These are phyloP conservation scores for Patiria pectinifera DNA, from an alignment of 53 echinoderm and acorn worm species.

Conservation along the genomic window DNA sequence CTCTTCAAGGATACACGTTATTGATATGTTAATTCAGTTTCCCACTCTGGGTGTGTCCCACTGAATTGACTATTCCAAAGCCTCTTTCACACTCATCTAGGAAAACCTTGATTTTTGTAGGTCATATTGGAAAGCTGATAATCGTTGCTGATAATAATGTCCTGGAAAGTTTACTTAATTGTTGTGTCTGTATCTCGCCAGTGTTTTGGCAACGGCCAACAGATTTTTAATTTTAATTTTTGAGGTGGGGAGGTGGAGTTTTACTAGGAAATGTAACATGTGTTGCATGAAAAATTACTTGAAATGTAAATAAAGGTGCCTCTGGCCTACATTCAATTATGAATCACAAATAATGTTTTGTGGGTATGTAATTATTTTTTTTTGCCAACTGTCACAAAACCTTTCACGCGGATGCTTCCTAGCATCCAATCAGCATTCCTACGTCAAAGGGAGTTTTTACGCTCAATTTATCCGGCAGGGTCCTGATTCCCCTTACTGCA, in stretches of 20 bases:
- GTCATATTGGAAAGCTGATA: no score
- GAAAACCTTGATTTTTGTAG: not conserved
- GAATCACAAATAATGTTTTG: not conserved
- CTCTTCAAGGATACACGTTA: no score
- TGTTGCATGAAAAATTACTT: not conserved
- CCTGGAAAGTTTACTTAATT: not conserved
- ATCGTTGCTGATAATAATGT: not conserved
- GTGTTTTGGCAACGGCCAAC: not conserved
- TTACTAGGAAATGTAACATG: not conserved
- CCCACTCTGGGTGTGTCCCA: not conserved
- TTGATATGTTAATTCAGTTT: no score
- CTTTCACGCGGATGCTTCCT: not conserved
- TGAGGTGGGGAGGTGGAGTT: no score
- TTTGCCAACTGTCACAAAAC: not conserved
- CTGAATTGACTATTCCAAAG: not conserved
- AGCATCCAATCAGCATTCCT: not conserved
- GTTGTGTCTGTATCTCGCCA: not conserved
- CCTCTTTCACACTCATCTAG: not conserved
- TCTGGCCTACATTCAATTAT: no score
- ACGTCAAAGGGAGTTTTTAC: conserved; percentile 4
- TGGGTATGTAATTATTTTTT: not conserved
- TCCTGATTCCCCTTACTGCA: not conserved
- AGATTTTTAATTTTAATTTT: not conserved
- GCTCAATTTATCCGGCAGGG: not conserved
- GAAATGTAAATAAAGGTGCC: no score